A percentile compares a stretch with the other conserved stretches of the same genome.
phyloP scores from a whole-genome alignment of 2,797 vertebrate genomes.

The Mus minutoides region DNA sequence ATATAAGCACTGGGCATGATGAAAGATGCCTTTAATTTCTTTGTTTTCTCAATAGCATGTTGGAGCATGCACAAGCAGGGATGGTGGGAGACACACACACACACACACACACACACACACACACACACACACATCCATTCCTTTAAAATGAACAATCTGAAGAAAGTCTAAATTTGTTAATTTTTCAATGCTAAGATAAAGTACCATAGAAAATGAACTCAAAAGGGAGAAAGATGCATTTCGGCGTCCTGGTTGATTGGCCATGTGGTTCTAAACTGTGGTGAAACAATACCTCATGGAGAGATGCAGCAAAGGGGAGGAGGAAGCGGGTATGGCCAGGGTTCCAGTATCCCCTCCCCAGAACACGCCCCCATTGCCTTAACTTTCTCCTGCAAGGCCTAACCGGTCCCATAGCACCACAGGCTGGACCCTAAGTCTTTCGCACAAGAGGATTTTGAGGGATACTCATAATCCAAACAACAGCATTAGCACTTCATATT shows the following conservation, averaged over 20 bases:
- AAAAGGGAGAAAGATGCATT: background rate
- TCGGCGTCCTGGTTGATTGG: background rate
- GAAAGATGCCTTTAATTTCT: background rate
- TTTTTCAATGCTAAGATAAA: background rate
- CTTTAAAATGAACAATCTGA: background rate
- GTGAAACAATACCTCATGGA: background rate
- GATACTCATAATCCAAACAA: background rate
- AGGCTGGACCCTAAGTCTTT: background rate
- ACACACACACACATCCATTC: background rate
- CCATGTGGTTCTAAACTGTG: background rate
- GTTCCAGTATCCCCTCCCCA: background rate
- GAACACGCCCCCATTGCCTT: background rate
- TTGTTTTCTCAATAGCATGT: background rate
- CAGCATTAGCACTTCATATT: background rate
- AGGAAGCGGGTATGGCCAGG: background rate
- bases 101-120: background rate
- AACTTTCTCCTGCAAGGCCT: background rate
- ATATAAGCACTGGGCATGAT: background rate
- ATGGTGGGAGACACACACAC: background rate
- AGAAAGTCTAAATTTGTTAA: background rate
- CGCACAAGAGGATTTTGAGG: too few relatives aligned
- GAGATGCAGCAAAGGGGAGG: background rate
- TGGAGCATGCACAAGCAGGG: background rate
- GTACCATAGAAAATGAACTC: background rate
- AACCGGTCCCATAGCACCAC: background rate